Conservation (phyloP, 92 coral and sea anemone genomes). For the Parazoanthus swiftii region DNA sequence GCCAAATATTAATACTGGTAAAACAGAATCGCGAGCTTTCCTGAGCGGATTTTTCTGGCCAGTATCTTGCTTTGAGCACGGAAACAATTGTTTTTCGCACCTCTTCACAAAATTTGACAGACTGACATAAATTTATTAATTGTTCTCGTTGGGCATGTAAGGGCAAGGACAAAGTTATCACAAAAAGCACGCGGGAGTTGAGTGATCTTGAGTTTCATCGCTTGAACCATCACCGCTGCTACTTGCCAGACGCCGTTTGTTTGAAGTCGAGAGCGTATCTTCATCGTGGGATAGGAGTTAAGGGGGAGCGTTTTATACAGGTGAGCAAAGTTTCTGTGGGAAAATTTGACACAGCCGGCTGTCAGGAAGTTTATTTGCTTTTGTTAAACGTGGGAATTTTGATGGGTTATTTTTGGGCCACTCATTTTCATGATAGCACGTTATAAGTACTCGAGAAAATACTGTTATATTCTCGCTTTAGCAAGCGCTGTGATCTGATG, state of each 20-base stretch:
- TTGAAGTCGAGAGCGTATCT: slow-evolving; percentile 1
- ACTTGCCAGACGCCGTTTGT: not conserved
- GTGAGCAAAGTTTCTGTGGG: slow-evolving; percentile 4
- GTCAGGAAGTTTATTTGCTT: slow-evolving; percentile 39
- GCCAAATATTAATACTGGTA: not conserved
- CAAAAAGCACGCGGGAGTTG: slow-evolving; percentile 38
- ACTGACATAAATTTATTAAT: slow-evolving; percentile 53
- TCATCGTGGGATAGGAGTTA: not conserved
- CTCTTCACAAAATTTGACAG: slow-evolving; percentile 52
- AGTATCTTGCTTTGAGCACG: slow-evolving; percentile 10
- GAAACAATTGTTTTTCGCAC: slow-evolving; percentile 38
- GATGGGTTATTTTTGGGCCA: slow-evolving; percentile 1
- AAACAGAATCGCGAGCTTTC: not conserved
- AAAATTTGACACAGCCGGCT: not conserved
- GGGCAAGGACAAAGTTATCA: slow-evolving; percentile 50
- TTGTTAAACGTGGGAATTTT: slow-evolving; percentile 37
- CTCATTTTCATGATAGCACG: not conserved
- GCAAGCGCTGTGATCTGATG: not conserved
- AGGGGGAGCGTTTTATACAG: not conserved
- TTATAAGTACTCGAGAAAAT: not conserved
- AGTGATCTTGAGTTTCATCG: slow-evolving; percentile 37
- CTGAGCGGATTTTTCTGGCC: slow-evolving; percentile 16
- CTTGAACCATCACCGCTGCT: not conserved
- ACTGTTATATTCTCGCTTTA: not conserved
- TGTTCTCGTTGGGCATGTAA: slow-evolving; percentile 56